A percentile compares a stretch with the other conserved stretches of the same genome.
Evolutionary conservation across 2,113 vertebrate species (phyloP).

Genomic region (Deroptyus accipitrinus): DNA sequence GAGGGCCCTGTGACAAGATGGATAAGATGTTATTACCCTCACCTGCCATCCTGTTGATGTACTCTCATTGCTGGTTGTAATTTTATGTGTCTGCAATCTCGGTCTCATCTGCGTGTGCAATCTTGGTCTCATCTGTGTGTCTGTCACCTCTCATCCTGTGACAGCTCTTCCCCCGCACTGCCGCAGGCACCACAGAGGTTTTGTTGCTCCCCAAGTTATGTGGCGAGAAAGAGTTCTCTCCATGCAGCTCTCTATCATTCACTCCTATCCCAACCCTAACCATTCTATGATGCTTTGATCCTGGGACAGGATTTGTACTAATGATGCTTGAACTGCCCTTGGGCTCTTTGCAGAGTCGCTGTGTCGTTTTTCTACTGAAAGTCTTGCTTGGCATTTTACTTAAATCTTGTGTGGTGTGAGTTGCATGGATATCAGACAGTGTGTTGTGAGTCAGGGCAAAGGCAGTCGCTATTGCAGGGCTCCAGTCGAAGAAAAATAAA

Average conservation of each 20-base stretch:
- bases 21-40: neutral
- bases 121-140: constrained; percentile 43
- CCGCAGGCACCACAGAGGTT: constrained; percentile 43
- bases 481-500: neutral
- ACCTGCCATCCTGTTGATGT: constrained; percentile 50
- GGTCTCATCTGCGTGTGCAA: constrained; percentile 8
- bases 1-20: neutral
- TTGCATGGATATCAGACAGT: neutral
- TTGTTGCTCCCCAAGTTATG: constrained; percentile 3
- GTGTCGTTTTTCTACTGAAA: neutral
- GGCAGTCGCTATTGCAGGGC: neutral
- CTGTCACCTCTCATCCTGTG: constrained; percentile 60
- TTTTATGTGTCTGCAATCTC: constrained; percentile 8
- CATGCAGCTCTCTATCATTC: neutral
- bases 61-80: neutral
- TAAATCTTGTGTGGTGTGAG: neutral
- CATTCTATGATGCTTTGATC: neutral
- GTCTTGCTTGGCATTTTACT: neutral
- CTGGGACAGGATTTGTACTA: neutral
- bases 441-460: neutral
- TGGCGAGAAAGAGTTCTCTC: neutral
- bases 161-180: neutral
- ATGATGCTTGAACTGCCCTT: neutral
- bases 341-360: neutral
- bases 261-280: neutral